Base-by-base conservation (phyloP, 2,888 invertebrate genomes). In the Lepidocyrtoides sp. region DNA sequence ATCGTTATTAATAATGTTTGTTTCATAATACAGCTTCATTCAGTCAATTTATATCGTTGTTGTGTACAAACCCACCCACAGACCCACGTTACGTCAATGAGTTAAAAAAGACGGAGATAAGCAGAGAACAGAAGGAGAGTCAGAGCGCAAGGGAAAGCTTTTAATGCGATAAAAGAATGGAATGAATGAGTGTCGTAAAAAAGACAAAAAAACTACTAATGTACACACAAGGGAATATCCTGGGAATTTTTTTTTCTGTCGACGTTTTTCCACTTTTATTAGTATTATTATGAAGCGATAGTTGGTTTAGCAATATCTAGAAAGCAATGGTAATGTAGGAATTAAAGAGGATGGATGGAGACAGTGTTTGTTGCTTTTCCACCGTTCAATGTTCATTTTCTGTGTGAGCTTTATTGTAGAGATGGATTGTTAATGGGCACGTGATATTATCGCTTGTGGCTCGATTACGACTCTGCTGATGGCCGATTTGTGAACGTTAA, bases 401-500 rank as follows among this genome's bases (percentile, higher is more conserved):
- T 57, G 14, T 8, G 36, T 12, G 29, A 20, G 51, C 29, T 48
- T 87, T 23, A 23, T 17, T 77, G 29, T 20, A 17, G 75, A 89
- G 82, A 83, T 66, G 89, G 89, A 89, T 89, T 89, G 89, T 89
- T 89, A 89, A 89, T 89, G 89, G 89, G 77, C 89, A 89, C 89
- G 89, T 89, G 89, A 89, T 89, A 89, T 89, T 89, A 89, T 89
- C 89, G 89, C 89, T 89, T 82, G 89, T 89, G 89, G 89, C 83
- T 83, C 72, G 29, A 17, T 63, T 60, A 89, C 89, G 89, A 89
- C 77, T 89, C 17, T 77, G 63, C n/a, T 84, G 84, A 89, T 89
- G 75, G 89, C 77, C 89, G 89, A 89, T 89, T 84, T 89, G 83
- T 63, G 83, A 81, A 77, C 77, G 77, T 75, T 89, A 84, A 89